Evolutionary conservation across 1,140 invertebrate genomes (phyloP).

Genomic region (Aphis gossypii): DNA sequence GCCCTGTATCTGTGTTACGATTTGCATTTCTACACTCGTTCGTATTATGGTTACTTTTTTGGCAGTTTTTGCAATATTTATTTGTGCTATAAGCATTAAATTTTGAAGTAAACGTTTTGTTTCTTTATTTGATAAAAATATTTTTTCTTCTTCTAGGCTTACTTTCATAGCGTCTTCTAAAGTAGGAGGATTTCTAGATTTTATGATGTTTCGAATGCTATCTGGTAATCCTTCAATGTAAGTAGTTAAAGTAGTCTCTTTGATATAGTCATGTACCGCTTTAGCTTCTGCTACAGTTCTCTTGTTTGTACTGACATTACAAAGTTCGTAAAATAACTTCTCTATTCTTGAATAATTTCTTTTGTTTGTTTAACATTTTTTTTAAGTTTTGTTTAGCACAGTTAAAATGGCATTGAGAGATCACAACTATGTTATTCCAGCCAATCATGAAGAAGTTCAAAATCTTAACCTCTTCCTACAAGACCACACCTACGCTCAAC

Average conservation of each 20-base stretch:
- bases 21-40: conserved; percentile 24
- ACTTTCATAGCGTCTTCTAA: not conserved
- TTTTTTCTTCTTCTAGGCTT: not conserved
- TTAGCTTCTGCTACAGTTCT: not conserved
- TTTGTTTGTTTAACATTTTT: no score
- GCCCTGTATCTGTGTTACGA: not conserved
- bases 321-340: not conserved
- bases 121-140: not conserved
- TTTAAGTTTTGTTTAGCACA: no score
- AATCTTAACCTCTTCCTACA: no score
- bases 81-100: not conserved
- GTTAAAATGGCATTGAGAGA: no score
- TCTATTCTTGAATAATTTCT: conserved; percentile 1
- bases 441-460: no score
- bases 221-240: not conserved
- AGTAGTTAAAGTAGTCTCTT: not conserved
- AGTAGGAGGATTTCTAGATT: not conserved
- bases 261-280: not conserved
- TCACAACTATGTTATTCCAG: no score
- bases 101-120: not conserved
- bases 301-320: not conserved
- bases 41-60: not conserved
- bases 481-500: no score
- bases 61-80: conserved; percentile 32
- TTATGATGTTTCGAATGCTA: not conserved